Conservation (phyloP, 23 tunicate genomes). For the Phallusia fumigata region DNA sequence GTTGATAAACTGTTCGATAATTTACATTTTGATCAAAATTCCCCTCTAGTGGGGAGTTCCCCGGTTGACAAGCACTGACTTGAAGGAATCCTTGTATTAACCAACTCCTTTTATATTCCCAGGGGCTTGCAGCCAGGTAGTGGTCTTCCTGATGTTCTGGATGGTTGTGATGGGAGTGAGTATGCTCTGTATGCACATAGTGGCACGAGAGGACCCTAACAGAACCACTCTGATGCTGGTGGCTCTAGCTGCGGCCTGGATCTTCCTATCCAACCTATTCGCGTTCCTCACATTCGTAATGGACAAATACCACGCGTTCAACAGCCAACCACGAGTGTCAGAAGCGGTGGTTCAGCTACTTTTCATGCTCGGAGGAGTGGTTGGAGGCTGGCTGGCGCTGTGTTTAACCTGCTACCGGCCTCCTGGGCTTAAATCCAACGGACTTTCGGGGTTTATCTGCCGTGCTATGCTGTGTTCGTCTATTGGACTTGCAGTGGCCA, state of each 20-base stretch:
- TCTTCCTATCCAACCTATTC: slow-evolving; percentile 40
- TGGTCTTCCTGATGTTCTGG: slow-evolving; percentile 66
- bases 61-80: no score
- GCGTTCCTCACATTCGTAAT: slow-evolving; percentile 41
- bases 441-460: slow-evolving; percentile 60
- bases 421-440: slow-evolving; percentile 36
- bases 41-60: no score
- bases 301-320: slow-evolving; percentile 56
- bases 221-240: slow-evolving; percentile 29
- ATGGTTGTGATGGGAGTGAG: slow-evolving; percentile 44
- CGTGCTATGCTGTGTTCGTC: slow-evolving; percentile 41
- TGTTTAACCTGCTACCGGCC: slow-evolving; percentile 65
- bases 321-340: slow-evolving; percentile 48
- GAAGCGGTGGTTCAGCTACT: slow-evolving; percentile 39
- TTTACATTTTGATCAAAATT: no score
- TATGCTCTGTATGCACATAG: slow-evolving; percentile 59
- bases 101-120: not conserved
- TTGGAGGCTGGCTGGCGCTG: slow-evolving; percentile 76
- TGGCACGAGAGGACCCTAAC: slow-evolving; percentile 46
- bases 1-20: no score
- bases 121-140: slow-evolving; percentile 57
- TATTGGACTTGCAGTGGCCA: slow-evolving; percentile 35
- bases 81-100: no score
- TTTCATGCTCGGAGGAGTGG: slow-evolving; percentile 55
- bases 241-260: slow-evolving; percentile 56